Conservation (phyloP, 2,113 vertebrate genomes). For the Trinectes maculatus region DNA sequence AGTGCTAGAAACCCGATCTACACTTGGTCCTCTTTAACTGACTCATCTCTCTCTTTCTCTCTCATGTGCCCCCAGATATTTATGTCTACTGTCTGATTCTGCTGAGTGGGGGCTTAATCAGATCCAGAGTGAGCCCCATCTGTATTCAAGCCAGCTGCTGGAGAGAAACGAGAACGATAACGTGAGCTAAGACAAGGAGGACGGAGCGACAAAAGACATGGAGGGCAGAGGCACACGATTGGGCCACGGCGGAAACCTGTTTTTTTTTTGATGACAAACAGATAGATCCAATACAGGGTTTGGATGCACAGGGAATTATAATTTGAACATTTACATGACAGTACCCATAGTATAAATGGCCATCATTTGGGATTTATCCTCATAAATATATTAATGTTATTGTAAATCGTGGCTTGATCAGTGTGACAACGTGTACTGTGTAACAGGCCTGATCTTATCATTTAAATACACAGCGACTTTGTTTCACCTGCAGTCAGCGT, state of each 20-base stretch:
- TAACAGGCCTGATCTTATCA: too few species aligned
- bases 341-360: too few species aligned
- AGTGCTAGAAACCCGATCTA: conserved; percentile 75
- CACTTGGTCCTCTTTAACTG: conserved; percentile 58
- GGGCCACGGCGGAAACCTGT: not conserved
- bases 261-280: conserved; percentile 3
- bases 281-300: too few species aligned
- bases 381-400: too few species aligned
- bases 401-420: too few species aligned
- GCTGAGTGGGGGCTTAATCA: conserved; percentile 74
- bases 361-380: too few species aligned
- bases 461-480: too few species aligned
- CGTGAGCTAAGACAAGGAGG: conserved; percentile 50
- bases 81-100: conserved; percentile 80
- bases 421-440: too few species aligned
- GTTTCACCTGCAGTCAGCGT: too few species aligned
- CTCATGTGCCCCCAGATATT: conserved; percentile 79
- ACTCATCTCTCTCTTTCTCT: conserved; percentile 61
- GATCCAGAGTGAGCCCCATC: conserved; percentile 73
- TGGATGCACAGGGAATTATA: too few species aligned
- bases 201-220: conserved; percentile 22
- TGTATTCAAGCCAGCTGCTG: conserved; percentile 72
- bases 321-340: too few species aligned
- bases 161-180: conserved; percentile 56
- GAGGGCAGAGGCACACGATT: conserved; percentile 15